A percentile compares a stretch with the other conserved stretches of the same genome.
Evolutionary conservation across 2,888 invertebrate species (phyloP).

Genomic region (Drosophila rubida): DNA sequence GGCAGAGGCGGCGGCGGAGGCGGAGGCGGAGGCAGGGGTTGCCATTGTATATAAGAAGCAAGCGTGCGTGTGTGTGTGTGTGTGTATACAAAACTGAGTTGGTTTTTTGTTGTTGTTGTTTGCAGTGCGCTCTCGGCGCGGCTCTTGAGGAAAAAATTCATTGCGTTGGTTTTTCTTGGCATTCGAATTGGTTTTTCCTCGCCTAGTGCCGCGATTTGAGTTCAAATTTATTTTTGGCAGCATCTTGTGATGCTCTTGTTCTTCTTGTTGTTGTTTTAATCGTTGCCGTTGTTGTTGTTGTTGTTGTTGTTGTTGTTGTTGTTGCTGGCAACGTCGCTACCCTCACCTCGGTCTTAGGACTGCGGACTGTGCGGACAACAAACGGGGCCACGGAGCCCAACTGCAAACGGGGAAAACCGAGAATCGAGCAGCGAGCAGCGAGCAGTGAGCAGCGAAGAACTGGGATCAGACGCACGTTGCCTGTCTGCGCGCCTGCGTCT

Average conservation of each 20-base stretch:
- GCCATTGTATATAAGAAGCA: slow-evolving; percentile 10
- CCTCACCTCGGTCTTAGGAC: slow-evolving; percentile 36
- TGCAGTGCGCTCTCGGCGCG: slow-evolving; percentile 31
- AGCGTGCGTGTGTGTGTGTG: not conserved
- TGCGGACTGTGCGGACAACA: not conserved
- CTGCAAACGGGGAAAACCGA: slow-evolving; percentile 14
- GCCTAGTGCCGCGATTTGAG: slow-evolving; percentile 69
- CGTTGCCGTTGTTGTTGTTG: slow-evolving; percentile 20
- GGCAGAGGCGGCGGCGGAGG: not conserved
- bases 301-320: slow-evolving; percentile 27
- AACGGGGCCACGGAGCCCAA: slow-evolving; percentile 17
- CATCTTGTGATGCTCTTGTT: slow-evolving; percentile 44
- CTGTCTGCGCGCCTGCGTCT: slow-evolving; percentile 49
- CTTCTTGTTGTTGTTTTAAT: slow-evolving; percentile 13
- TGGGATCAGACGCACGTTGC: slow-evolving; percentile 63
- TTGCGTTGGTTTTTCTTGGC: slow-evolving; percentile 78
- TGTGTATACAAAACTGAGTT: slow-evolving; percentile 19
- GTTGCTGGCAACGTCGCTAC: slow-evolving; percentile 9
- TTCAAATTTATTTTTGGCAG: slow-evolving; percentile 79
- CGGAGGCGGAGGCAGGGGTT: not conserved
- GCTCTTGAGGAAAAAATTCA: slow-evolving; percentile 62
- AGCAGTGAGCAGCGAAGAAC: slow-evolving; percentile 37
- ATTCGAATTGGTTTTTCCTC: slow-evolving; percentile 61
- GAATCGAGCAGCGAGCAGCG: slow-evolving; percentile 8
- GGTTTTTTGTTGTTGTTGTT: slow-evolving; percentile 15